Base-by-base conservation (phyloP, 2,888 invertebrate genomes). In the Sclerodermus sp. region DNA sequence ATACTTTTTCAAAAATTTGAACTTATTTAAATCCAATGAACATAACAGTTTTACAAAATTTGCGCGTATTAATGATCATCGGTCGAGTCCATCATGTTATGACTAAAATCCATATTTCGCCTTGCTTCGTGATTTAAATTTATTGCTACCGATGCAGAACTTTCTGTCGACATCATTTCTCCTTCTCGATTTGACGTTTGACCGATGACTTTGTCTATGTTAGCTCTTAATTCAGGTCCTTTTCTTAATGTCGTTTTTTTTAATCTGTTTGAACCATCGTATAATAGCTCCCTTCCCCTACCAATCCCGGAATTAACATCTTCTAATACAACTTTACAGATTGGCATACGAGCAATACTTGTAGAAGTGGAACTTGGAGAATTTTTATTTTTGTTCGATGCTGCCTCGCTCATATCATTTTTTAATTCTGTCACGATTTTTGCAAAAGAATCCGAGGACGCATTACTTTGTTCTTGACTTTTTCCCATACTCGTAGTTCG, bases 341-440 rank as follows among this genome's bases (percentile, higher is more conserved):
- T 61, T 0, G 61, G 43, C 34, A 55, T 57, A 13, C 48, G 52
- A 5, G 49, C 47, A 12, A 58, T 58, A 31, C 60, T 56, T 0
- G 23, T 23, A 8, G 58, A 53, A 8, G 52, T 32, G 9, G 32
- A 30, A 12, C 37, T 49, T 1, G 42, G 2, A 3, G 39, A n/a
- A 6, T 46, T 45, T 13, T 36, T 54, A 12, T 30, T 43, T 16
- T 31, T 51, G 16, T 30, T 44, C 10, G 29, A 16, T 2, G 16
- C 10, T 37, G 6, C 36, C 8, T 50, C 55, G 9, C 36, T n/a
- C 5, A 40, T 18, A 10, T 52, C 42, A 9, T 46, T n/a, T 45
- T 54, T 57, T 15, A 36, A 29, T 16, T 51, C 47, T 8, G 50
- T 23, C 40, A 29, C 34, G 1, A 42, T 23, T 31, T 52, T 49